Percentiles rank a stretch among this genome's conserved stretches.
These are phyloP conservation scores for Setophaga petechia DNA, from an alignment of 2,113 vertebrate species.

Conservation along the genomic window DNA sequence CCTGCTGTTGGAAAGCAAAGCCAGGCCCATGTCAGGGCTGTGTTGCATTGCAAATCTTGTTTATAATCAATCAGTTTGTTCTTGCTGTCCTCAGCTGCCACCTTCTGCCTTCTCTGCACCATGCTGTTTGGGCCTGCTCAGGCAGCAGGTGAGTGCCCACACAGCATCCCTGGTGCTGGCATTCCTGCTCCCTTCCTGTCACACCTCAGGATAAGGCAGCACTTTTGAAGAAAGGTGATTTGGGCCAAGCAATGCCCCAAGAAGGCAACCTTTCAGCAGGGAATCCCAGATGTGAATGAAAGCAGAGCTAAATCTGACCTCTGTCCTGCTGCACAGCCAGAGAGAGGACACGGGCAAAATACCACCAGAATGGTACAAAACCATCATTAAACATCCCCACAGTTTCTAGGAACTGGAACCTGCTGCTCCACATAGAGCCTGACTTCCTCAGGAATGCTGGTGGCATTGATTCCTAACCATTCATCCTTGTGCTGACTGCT, in stretches of 20 bases:
- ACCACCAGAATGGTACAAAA: neutral
- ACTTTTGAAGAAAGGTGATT: neutral
- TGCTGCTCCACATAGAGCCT: neutral
- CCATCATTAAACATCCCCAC: neutral
- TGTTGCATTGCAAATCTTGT: neutral
- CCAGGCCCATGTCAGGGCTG: neutral
- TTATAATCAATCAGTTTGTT: neutral
- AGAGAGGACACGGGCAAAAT: neutral
- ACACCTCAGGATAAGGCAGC: neutral
- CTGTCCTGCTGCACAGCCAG: neutral
- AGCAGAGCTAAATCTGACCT: neutral
- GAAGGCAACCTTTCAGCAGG: neutral
- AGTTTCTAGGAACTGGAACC: slow-evolving; percentile 5
- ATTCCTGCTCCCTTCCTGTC: neutral
- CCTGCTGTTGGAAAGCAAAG: neutral
- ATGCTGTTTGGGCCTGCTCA: neutral
- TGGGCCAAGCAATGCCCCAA: neutral
- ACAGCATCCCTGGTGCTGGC: neutral
- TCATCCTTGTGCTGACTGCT: neutral
- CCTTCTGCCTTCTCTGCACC: neutral
- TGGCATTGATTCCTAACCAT: neutral
- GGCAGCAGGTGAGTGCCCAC: neutral
- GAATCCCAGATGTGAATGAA: neutral
- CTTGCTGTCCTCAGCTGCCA: neutral
- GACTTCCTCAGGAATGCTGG: neutral